phyloP scores from a whole-genome alignment of 2,797 vertebrate species.

The Chaenodraco wilsoni region DNA sequence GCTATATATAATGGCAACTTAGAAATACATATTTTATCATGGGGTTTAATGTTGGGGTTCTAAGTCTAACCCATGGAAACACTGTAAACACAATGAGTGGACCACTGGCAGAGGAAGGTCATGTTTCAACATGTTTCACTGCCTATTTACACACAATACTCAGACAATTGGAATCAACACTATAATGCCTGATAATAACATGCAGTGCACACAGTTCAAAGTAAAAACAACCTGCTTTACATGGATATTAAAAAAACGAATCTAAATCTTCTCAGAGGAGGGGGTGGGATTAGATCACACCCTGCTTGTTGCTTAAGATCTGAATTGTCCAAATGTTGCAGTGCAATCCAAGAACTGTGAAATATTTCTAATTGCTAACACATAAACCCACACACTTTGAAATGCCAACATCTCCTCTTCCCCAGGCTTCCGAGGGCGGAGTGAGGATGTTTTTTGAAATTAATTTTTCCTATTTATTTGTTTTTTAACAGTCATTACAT shows the following conservation, averaged over 20 bases:
- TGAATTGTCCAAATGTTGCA: slow-evolving; percentile 48
- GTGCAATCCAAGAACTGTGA: slow-evolving; percentile 44
- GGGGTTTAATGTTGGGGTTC: background rate
- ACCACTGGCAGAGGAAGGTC: background rate
- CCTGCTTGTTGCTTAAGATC: slow-evolving; percentile 40
- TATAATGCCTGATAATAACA: slow-evolving; percentile 29
- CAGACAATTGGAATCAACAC: slow-evolving; percentile 31
- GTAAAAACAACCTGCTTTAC: slow-evolving; percentile 39
- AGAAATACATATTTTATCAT: background rate
- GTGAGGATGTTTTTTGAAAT: slow-evolving; percentile 64
- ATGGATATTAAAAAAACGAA: slow-evolving; percentile 33
- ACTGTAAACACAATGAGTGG: slow-evolving; percentile 6
- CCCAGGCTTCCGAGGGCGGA: slow-evolving; percentile 57
- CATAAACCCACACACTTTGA: slow-evolving; percentile 69
- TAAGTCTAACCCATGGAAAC: background rate
- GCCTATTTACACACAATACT: slow-evolving; percentile 32
- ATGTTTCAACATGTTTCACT: slow-evolving; percentile 4
- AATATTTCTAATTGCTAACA: slow-evolving; percentile 49
- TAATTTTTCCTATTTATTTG: slow-evolving; percentile 78
- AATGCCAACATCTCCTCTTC: slow-evolving; percentile 74
- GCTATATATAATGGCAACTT: too few relatives aligned
- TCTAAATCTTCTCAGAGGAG: slow-evolving; percentile 27
- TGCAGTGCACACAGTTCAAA: slow-evolving; percentile 13
- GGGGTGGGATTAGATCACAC: slow-evolving; percentile 43
- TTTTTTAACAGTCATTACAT: slow-evolving; percentile 91